Evolutionary conservation across 2,113 vertebrate genomes (phyloP).

Genomic region (Urocynchramus pylzowi): DNA sequence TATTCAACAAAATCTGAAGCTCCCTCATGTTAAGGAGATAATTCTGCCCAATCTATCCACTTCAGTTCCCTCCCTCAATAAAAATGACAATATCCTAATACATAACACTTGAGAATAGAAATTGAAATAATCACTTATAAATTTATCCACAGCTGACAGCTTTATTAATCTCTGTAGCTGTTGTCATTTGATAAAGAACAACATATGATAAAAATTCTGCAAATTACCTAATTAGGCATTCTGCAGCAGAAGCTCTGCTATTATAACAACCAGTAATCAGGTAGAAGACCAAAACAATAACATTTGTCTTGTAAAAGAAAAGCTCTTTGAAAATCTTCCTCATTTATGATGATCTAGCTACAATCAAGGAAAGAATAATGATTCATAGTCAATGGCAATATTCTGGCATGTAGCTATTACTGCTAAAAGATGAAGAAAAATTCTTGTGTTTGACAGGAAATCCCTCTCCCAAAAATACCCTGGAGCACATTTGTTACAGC

Average conservation of each 20-base stretch:
- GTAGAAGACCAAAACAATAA: constrained; percentile 24
- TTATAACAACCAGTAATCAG: constrained; percentile 61
- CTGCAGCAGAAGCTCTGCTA: background rate
- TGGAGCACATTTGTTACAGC: background rate
- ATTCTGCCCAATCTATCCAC: background rate
- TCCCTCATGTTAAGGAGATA: constrained; percentile 12
- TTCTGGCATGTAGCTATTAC: background rate
- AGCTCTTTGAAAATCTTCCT: background rate
- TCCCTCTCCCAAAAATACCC: background rate
- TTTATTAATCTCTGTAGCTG: constrained; percentile 71
- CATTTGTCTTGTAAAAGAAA: constrained; percentile 28
- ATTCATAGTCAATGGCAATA: background rate
- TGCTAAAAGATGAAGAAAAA: background rate
- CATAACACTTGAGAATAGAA: constrained; percentile 52
- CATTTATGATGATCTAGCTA: background rate
- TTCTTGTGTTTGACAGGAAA: background rate
- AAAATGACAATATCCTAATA: constrained; percentile 47
- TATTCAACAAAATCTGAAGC: background rate
- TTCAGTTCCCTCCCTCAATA: background rate
- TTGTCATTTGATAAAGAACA: constrained; percentile 71
- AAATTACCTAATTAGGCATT: constrained; percentile 71
- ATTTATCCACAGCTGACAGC: constrained; percentile 63
- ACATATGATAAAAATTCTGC: constrained; percentile 51
- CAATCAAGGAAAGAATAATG: background rate
- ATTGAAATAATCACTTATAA: constrained; percentile 52